Percentiles rank a stretch among this genome's conserved stretches.
phyloP scores from a whole-genome alignment of 2,113 vertebrate species.

The Lepus americanus region DNA sequence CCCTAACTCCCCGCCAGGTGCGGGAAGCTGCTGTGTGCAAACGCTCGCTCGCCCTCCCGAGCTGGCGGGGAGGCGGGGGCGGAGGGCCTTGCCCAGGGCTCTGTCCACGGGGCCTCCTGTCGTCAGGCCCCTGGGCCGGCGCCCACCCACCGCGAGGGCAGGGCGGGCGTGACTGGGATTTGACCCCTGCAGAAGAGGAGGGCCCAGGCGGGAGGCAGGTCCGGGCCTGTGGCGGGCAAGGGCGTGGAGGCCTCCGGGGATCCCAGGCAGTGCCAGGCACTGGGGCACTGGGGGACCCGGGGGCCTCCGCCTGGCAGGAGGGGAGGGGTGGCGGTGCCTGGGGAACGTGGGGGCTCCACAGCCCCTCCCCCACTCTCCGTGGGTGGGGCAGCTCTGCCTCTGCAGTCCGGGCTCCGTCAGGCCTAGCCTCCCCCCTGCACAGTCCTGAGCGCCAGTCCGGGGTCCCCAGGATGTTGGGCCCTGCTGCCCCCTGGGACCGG shows the following conservation, averaged over 20 bases:
- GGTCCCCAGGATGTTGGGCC: too few relatives aligned
- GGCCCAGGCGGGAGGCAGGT: background rate
- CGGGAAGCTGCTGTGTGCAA: background rate
- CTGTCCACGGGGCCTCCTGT: background rate
- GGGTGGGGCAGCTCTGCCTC: too few relatives aligned
- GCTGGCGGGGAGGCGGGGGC: background rate
- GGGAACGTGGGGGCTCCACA: background rate
- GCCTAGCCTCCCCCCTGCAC: background rate
- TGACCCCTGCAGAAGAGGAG: background rate
- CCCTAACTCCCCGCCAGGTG: background rate
- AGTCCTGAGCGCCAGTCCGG: background rate
- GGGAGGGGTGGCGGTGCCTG: background rate
- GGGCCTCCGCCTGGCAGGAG: too few relatives aligned
- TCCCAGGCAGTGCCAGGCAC: background rate
- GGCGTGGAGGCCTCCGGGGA: background rate
- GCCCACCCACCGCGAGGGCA: too few relatives aligned
- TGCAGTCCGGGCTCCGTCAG: too few relatives aligned
- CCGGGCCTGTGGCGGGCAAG: accelerated
- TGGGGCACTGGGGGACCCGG: too few relatives aligned
- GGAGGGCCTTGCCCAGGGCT: background rate
- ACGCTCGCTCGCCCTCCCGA: background rate
- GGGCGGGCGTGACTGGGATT: background rate
- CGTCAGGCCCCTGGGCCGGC: background rate
- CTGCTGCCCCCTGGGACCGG: too few relatives aligned
- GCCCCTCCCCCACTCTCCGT: background rate